Percentiles rank a stretch among this genome's conserved stretches.
These are phyloP conservation scores for Triplophysa tibetana DNA, from an alignment of 2,113 vertebrate species.

Conservation along the genomic window DNA sequence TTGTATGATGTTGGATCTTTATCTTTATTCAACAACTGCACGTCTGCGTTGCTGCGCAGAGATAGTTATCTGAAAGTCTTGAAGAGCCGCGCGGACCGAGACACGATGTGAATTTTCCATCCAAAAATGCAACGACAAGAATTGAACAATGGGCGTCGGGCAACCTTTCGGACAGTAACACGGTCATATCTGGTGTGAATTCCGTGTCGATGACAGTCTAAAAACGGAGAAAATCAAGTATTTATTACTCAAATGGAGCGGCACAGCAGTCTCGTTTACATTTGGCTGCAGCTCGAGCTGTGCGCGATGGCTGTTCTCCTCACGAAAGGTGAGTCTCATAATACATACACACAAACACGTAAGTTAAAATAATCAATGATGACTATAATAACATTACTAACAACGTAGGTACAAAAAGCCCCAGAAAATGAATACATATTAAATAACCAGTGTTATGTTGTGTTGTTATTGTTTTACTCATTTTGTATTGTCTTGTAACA, in stretches of 20 bases:
- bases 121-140: background rate
- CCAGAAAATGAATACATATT: no score
- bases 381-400: no score
- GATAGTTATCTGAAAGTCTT: background rate
- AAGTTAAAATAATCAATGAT: no score
- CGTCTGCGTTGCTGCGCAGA: background rate
- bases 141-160: background rate
- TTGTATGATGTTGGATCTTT: background rate
- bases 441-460: no score
- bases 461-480: no score
- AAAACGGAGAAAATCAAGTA: background rate
- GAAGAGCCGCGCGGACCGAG: background rate
- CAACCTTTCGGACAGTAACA: background rate
- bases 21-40: background rate
- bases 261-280: conserved; percentile 79
- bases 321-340: conserved; percentile 74
- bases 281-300: conserved; percentile 85
- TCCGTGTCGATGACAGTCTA: background rate
- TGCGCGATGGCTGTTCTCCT: conserved; percentile 84
- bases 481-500: no score
- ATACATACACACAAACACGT: no score
- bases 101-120: conserved; percentile 6
- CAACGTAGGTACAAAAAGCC: no score
- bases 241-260: conserved; percentile 77
- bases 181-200: background rate